A percentile compares a stretch with the other conserved stretches of the same genome.
Evolutionary conservation across 1,140 invertebrate genomes (phyloP).

Genomic region (Pissodes strobi): DNA sequence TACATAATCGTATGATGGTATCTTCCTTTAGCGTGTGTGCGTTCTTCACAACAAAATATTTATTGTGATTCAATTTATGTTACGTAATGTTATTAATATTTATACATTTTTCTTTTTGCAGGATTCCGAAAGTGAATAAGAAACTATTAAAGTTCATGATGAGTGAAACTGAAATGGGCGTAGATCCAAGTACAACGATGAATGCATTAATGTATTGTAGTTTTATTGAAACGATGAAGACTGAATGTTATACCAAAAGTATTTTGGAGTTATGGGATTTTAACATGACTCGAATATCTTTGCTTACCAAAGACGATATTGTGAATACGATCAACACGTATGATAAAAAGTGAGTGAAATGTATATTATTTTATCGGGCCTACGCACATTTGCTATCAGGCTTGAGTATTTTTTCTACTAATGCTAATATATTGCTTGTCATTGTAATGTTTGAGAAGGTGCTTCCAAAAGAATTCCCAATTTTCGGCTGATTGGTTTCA

Average conservation of each 20-base stretch:
- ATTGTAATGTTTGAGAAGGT: conserved; percentile 6
- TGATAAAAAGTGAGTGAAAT: conserved; percentile 56
- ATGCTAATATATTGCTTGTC: conserved; percentile 10
- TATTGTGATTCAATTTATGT: too few relatives aligned
- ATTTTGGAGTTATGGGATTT: conserved; percentile 74
- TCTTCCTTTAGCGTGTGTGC: too few relatives aligned
- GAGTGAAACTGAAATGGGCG: conserved; percentile 19
- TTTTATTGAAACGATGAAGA: conserved; percentile 49
- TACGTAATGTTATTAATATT: too few relatives aligned
- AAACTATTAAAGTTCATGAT: conserved; percentile 35
- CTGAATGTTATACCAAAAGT: conserved; percentile 66
- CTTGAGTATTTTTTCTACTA: too few relatives aligned
- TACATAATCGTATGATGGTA: too few relatives aligned
- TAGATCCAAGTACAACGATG: conserved; percentile 42
- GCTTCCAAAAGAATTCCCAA: too few relatives aligned
- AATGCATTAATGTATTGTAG: conserved; percentile 42
- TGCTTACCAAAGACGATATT: conserved; percentile 66
- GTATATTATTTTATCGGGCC: too few relatives aligned
- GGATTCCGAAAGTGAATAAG: conserved; percentile 55
- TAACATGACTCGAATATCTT: conserved; percentile 60
- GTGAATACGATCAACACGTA: conserved; percentile 64
- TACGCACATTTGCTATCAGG: too few relatives aligned
- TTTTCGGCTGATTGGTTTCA: too few relatives aligned
- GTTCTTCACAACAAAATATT: too few relatives aligned
- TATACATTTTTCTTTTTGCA: conserved; percentile 43